These are phyloP conservation scores for Lycocorax pyrrhopterus DNA, from an alignment of 2,113 vertebrate species.

Conservation along the genomic window DNA sequence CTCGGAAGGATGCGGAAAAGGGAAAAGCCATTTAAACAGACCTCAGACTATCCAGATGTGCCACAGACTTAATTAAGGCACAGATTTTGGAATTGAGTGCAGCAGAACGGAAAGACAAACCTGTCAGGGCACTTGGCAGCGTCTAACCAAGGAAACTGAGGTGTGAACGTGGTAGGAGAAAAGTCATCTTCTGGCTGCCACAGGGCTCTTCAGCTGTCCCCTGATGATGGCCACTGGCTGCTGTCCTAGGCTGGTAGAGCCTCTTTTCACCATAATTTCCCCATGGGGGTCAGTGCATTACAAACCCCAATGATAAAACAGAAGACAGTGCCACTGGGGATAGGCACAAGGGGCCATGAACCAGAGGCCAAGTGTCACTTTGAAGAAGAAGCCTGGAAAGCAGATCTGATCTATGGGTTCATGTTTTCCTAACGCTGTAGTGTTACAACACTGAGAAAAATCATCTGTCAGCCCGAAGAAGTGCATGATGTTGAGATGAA, in stretches of 20 bases:
- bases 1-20: background rate
- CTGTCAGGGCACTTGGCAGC: background rate
- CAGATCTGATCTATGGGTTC: background rate
- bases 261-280: background rate
- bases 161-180: rapidly evolving
- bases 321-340: background rate
- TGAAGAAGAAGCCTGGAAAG: background rate
- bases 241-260: background rate
- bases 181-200: background rate
- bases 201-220: background rate
- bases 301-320: background rate
- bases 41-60: background rate
- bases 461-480: background rate
- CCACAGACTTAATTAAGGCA: background rate
- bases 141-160: background rate
- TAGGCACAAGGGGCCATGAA: background rate
- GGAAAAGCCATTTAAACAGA: background rate
- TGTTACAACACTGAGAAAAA: background rate
- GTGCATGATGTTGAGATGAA: background rate
- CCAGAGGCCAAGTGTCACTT: background rate
- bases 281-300: background rate
- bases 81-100: background rate
- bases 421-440: background rate
- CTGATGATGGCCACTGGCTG: background rate
- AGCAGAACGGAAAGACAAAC: background rate